Conservation (phyloP, 2,113 vertebrate species). For the Calypte anna region DNA sequence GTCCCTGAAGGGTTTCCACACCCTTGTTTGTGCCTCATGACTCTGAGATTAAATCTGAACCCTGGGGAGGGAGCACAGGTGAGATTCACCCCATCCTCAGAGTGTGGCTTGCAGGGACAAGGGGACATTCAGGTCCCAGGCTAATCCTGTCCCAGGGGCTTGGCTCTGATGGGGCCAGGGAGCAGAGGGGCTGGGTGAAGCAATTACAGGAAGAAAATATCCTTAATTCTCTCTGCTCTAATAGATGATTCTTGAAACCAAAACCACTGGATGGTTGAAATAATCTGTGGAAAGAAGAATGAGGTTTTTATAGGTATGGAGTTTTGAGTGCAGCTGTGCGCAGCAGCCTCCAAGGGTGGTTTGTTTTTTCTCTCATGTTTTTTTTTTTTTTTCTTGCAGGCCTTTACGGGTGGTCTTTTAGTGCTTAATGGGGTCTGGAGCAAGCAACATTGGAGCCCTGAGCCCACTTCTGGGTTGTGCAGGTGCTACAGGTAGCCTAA, state of each 20-base stretch:
- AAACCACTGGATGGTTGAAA: fast-evolving
- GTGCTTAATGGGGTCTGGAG: no score
- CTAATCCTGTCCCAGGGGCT: background rate
- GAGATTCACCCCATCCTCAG: background rate
- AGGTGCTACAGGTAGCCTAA: background rate
- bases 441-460: fast-evolving
- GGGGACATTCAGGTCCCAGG: background rate
- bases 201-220: background rate
- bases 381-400: background rate
- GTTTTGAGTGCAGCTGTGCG: background rate
- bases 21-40: fast-evolving
- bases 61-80: background rate
- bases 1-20: background rate
- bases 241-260: background rate
- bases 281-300: background rate
- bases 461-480: background rate
- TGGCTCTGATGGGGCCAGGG: background rate
- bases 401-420: background rate
- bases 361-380: no score
- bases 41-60: background rate
- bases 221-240: background rate
- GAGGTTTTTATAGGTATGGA: fast-evolving
- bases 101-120: background rate
- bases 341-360: fast-evolving
- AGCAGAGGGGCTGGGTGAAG: background rate